phyloP scores from a whole-genome alignment of 1,140 invertebrate species.

The Caenorhabditis briggsae region DNA sequence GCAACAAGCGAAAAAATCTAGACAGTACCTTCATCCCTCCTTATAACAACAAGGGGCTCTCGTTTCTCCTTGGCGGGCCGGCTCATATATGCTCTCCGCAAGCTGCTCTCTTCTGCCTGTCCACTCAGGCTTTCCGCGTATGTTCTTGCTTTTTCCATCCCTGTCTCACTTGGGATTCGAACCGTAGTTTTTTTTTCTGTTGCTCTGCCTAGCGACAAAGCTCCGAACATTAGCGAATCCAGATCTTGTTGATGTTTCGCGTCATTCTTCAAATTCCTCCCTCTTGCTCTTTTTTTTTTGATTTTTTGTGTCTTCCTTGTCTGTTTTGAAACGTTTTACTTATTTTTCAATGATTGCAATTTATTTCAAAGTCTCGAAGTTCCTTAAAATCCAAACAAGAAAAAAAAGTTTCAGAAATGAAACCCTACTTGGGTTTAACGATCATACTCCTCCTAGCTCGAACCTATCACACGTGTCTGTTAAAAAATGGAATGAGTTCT shows the following conservation, averaged over 20 bases:
- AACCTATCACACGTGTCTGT: not conserved
- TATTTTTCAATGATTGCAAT: not conserved
- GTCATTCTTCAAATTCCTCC: conserved; percentile 44
- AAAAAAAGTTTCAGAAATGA: conserved; percentile 15
- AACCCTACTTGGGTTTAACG: conserved; percentile 25
- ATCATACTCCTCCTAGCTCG: conserved; percentile 18
- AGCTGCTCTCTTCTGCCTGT: conserved; percentile 25
- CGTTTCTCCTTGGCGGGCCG: conserved; percentile 19
- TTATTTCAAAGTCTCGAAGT: too few species aligned
- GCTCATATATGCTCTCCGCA: not conserved
- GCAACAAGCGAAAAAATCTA: not conserved
- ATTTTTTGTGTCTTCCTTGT: not conserved
- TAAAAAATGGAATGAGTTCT: conserved; percentile 44
- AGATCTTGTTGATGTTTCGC: conserved; percentile 43
- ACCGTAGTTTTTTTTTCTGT: conserved; percentile 25
- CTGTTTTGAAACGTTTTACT: not conserved
- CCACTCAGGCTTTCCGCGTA: conserved; percentile 47
- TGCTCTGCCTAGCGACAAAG: conserved; percentile 10
- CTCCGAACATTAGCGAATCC: conserved; percentile 54
- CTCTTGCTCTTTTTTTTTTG: not conserved
- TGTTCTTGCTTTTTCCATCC: conserved; percentile 1
- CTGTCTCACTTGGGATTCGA: conserved; percentile 37
- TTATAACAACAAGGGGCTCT: conserved; percentile 21
- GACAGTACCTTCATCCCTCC: conserved; percentile 27
- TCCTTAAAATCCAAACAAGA: too few species aligned